A percentile compares a stretch with the other conserved stretches of the same genome.
These are phyloP conservation scores for Dryobotodes eremita DNA, from an alignment of 2,888 invertebrate genomes.

Conservation along the genomic window DNA sequence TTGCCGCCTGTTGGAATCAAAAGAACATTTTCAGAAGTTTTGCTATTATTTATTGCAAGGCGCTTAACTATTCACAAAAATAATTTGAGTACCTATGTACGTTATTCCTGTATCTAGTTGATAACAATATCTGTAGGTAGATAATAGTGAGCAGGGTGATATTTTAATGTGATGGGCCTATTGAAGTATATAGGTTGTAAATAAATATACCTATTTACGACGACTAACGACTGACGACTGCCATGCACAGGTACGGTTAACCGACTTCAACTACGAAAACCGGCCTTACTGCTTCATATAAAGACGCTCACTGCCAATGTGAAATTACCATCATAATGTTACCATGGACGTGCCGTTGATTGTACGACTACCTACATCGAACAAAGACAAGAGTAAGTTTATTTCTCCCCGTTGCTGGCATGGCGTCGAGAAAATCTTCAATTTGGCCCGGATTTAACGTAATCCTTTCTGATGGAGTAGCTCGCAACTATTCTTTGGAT, in stretches of 20 bases:
- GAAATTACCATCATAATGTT: background rate
- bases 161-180: background rate
- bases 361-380: conserved; percentile 23
- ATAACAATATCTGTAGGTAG: background rate
- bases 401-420: conserved; percentile 48
- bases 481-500: conserved; percentile 61
- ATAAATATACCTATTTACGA: conserved; percentile 16
- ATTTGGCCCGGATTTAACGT: conserved; percentile 77
- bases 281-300: background rate
- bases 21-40: conserved; percentile 6
- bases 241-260: conserved; percentile 3
- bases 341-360: background rate
- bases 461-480: conserved; percentile 76
- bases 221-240: too few species aligned
- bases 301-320: background rate
- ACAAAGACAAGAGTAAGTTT: conserved; percentile 48
- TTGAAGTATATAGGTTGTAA: background rate
- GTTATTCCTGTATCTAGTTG: background rate
- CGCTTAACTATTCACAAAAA: background rate
- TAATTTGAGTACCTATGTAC: background rate
- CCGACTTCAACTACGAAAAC: background rate
- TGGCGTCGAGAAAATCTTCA: conserved; percentile 73
- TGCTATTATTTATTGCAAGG: conserved; percentile 42
- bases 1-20: conserved; percentile 19
- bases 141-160: background rate